A percentile compares a stretch with the other conserved stretches of the same genome.
These are phyloP conservation scores for Sylvia atricapilla DNA, from an alignment of 2,113 vertebrate genomes.

Conservation along the genomic window DNA sequence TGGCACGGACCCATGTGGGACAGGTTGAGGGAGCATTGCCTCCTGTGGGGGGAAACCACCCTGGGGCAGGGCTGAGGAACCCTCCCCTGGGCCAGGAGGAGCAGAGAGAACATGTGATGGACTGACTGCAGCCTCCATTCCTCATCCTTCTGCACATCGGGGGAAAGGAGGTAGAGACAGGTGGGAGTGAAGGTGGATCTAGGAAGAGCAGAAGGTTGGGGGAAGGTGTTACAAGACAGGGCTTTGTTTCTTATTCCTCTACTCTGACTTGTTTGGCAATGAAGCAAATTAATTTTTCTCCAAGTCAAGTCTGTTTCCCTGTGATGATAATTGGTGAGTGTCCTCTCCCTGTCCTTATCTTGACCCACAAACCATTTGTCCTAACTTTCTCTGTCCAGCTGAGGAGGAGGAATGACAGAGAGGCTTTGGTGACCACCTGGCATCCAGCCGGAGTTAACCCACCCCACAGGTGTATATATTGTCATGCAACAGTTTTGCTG, in stretches of 20 bases:
- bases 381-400: not conserved
- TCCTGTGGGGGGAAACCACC: not conserved
- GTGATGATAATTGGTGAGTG: not conserved
- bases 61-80: not conserved
- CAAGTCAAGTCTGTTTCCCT: not conserved
- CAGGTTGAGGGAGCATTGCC: not conserved
- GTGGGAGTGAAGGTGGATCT: not conserved
- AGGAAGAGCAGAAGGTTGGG: rapidly evolving
- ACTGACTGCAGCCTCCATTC: not conserved
- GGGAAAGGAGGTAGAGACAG: not conserved
- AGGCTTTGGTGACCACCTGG: not conserved
- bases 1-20: not conserved
- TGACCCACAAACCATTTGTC: not conserved
- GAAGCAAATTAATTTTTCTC: not conserved
- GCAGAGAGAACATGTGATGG: rapidly evolving
- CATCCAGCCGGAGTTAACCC: not conserved
- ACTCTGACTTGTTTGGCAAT: not conserved
- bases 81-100: too few species aligned
- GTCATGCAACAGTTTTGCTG: not conserved
- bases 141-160: not conserved
- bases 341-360: not conserved
- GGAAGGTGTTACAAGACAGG: not conserved
- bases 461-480: not conserved
- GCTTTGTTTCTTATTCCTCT: not conserved
- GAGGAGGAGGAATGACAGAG: not conserved